Evolutionary conservation across 2,888 invertebrate genomes (phyloP).

Genomic region (Dexiosoma caninum): DNA sequence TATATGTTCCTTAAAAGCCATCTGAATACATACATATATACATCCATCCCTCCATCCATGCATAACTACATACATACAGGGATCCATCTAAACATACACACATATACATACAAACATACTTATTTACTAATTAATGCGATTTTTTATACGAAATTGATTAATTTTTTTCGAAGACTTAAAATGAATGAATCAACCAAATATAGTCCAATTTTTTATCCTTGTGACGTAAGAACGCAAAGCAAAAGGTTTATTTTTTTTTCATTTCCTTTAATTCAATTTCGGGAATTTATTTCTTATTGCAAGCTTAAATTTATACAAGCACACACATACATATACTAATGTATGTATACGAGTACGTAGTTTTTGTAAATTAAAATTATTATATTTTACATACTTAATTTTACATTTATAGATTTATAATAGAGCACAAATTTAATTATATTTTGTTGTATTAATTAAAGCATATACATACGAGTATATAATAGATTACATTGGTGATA

Average conservation of each 20-base stretch:
- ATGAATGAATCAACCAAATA: no score
- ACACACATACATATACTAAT: slow-evolving; percentile 6
- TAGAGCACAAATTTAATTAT: not conserved
- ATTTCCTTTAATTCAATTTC: slow-evolving; percentile 19
- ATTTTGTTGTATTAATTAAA: slow-evolving; percentile 26
- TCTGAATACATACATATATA: no score
- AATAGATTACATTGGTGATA: slow-evolving; percentile 44
- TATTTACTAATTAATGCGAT: not conserved
- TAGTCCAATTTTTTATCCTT: no score
- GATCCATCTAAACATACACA: no score
- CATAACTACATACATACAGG: no score
- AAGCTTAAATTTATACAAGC: slow-evolving; percentile 9
- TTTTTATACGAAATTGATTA: slow-evolving; percentile 4
- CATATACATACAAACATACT: no score
- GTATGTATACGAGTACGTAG: no score
- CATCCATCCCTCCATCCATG: no score
- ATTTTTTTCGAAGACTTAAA: not conserved
- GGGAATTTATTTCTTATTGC: not conserved
- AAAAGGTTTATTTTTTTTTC: not conserved
- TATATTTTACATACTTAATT: not conserved
- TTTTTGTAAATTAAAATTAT: no score
- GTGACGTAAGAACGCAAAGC: no score
- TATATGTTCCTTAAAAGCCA: no score
- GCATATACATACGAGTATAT: no score
- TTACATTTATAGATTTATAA: not conserved